These are phyloP conservation scores for Lumbricus terrestris DNA, from an alignment of 2,888 invertebrate species.

Conservation along the genomic window DNA sequence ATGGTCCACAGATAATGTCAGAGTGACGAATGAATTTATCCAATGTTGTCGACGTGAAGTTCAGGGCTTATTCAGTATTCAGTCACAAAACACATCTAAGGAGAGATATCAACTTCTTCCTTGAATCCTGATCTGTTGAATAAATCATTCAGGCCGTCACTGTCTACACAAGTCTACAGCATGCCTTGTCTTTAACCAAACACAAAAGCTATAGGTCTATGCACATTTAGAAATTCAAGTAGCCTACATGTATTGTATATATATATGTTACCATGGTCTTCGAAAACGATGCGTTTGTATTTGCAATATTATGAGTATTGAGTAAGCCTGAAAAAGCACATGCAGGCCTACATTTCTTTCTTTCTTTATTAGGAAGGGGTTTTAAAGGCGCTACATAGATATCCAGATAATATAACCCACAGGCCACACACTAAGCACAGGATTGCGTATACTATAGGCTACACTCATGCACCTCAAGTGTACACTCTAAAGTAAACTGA, in stretches of 20 bases:
- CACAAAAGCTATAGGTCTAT: not conserved
- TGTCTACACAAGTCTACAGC: not conserved
- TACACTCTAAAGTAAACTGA: too few relatives aligned
- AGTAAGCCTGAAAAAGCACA: not conserved
- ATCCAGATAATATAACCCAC: not conserved
- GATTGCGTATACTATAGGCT: too few relatives aligned
- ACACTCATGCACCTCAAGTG: too few relatives aligned
- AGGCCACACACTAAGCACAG: too few relatives aligned
- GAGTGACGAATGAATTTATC: not conserved
- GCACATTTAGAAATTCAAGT: too few relatives aligned
- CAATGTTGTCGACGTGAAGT: not conserved
- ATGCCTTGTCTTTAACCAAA: not conserved
- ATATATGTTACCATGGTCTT: not conserved
- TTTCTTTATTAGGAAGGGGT: not conserved
- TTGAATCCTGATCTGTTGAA: not conserved
- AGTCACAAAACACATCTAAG: not conserved
- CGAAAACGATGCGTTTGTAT: not conserved
- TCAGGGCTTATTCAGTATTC: too few relatives aligned
- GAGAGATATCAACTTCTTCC: not conserved
- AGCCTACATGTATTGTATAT: too few relatives aligned
- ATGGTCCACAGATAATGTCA: not conserved
- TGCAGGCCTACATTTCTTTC: too few relatives aligned
- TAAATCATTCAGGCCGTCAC: not conserved
- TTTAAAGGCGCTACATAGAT: not conserved
- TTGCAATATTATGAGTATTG: too few relatives aligned